Conservation (phyloP, 2,888 invertebrate genomes). For the Helleia helle region DNA sequence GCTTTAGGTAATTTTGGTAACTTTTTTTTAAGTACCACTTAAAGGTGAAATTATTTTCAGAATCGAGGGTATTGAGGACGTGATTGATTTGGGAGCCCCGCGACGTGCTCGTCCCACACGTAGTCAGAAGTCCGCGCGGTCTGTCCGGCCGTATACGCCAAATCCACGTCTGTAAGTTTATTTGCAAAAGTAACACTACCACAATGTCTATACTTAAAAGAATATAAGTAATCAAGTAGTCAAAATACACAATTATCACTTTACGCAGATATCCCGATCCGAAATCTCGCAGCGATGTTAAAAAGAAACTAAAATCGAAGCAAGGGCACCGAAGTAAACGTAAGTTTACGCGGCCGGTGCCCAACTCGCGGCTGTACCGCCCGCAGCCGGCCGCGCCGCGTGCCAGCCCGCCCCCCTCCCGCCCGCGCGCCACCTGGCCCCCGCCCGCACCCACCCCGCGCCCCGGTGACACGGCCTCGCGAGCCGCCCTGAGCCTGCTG, state of each 20-base stretch:
- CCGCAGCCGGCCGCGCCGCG: conserved; percentile 31
- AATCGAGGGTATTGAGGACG: too few relatives aligned
- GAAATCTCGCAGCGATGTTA: conserved; percentile 9
- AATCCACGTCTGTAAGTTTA: conserved; percentile 47
- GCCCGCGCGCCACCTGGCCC: conserved; percentile 30
- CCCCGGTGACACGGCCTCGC: conserved; percentile 28
- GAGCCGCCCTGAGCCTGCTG: conserved; percentile 26
- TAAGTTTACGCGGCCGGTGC: conserved; percentile 33
- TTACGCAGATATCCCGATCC: conserved; percentile 36
- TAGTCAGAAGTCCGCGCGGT: conserved; percentile 13
- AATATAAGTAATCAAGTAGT: not conserved
- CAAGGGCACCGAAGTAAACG: conserved; percentile 26
- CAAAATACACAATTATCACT: too few relatives aligned
- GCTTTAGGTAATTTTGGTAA: too few relatives aligned
- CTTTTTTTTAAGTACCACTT: too few relatives aligned
- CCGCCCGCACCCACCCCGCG: conserved; percentile 28
- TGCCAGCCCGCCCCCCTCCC: conserved; percentile 21
- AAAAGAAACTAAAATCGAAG: conserved; percentile 15
- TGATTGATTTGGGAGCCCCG: conserved; percentile 30
- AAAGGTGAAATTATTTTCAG: too few relatives aligned
- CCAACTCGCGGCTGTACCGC: conserved; percentile 51
- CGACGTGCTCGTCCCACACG: conserved; percentile 12
- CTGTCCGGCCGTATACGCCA: conserved; percentile 31
- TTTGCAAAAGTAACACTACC: too few relatives aligned
- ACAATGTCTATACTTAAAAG: not conserved